phyloP scores from a whole-genome alignment of 2,113 vertebrate species.

The Mungos mungo region DNA sequence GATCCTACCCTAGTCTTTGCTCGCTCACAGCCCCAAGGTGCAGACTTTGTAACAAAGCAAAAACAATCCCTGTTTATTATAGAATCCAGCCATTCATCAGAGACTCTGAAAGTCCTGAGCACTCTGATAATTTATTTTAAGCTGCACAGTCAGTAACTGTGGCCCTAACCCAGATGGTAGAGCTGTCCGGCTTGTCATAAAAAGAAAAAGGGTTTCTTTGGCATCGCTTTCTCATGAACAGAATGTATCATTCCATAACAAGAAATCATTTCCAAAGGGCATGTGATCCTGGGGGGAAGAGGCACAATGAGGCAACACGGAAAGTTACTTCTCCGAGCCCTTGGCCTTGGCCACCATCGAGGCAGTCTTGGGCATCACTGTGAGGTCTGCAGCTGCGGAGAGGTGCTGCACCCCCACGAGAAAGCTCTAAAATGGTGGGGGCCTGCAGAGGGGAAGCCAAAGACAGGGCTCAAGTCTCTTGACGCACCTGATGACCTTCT shows the following conservation, averaged over 20 bases:
- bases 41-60: not conserved
- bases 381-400: no score
- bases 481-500: not conserved
- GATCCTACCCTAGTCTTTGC: not conserved
- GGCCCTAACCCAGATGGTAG: not conserved
- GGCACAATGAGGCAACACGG: not conserved
- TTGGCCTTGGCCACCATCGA: no score
- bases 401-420: not conserved
- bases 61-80: not conserved
- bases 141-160: not conserved
- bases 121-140: not conserved
- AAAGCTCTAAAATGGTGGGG: not conserved
- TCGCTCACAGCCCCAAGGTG: not conserved
- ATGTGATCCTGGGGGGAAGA: slow-evolving; percentile 1
- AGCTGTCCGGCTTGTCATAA: not conserved
- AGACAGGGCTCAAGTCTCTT: not conserved
- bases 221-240: slow-evolving; percentile 16
- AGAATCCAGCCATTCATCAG: not conserved
- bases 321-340: not conserved
- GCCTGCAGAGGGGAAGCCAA: not conserved
- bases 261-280: slow-evolving; percentile 42
- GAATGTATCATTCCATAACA: not conserved
- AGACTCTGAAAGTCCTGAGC: not conserved
- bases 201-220: not conserved
- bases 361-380: no score